A percentile compares a stretch with the other conserved stretches of the same genome.
These are phyloP conservation scores for Drosophila rellima DNA, from an alignment of 2,888 invertebrate genomes.

Conservation along the genomic window DNA sequence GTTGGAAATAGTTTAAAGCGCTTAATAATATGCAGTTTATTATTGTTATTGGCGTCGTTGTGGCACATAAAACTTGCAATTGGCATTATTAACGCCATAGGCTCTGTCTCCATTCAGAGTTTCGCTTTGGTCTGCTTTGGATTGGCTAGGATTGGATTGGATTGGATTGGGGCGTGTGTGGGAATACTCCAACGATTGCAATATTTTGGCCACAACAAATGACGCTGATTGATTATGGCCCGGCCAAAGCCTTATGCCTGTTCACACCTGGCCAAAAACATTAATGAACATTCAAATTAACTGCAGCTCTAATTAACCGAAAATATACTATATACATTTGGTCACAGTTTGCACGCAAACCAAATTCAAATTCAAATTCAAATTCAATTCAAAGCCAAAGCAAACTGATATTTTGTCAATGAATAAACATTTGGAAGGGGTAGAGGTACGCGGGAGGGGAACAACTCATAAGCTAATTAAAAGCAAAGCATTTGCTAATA, in stretches of 20 bases:
- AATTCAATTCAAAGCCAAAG: conserved; percentile 6
- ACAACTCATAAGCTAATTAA: conserved; percentile 67
- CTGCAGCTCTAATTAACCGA: conserved; percentile 74
- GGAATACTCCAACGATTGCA: conserved; percentile 54
- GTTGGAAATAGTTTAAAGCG: conserved; percentile 73
- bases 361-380: conserved; percentile 3
- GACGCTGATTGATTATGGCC: conserved; percentile 71
- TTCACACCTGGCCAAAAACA: conserved; percentile 73
- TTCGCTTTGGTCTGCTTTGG: conserved; percentile 19
- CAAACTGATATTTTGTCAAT: conserved; percentile 49
- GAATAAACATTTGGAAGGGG: conserved; percentile 40
- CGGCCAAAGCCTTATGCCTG: conserved; percentile 43
- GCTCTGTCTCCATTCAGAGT: conserved; percentile 53
- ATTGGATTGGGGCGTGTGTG: conserved; percentile 64
- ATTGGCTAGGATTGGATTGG: not conserved
- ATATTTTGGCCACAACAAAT: conserved; percentile 63
- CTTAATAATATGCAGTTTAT: conserved; percentile 80
- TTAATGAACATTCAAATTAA: conserved; percentile 75
- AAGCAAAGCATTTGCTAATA: conserved; percentile 65
- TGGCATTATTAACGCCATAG: conserved; percentile 79
- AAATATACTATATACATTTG: conserved; percentile 32
- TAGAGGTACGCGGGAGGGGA: not conserved
- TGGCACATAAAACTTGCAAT: conserved; percentile 68
- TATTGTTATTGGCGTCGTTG: conserved; percentile 68
- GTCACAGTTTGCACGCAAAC: conserved; percentile 47